Evolutionary conservation across 2,888 invertebrate genomes (phyloP), one percentile per base, ranked within the genome.

Genomic region (Hypomecis punctinalis): DNA sequence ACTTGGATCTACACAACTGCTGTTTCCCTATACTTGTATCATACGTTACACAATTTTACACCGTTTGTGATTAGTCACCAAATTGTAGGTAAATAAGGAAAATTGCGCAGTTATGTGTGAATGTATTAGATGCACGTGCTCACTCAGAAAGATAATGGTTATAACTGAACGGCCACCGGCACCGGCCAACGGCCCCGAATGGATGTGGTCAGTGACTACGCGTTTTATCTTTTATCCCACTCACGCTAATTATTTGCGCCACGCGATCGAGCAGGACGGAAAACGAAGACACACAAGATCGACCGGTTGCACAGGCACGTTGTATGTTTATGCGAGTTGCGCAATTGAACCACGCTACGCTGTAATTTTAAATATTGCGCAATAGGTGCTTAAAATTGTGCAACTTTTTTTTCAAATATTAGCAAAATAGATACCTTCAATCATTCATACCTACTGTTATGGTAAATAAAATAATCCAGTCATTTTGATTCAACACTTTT

Each of bases 91-190:
- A 48, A 36, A 33, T 4, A 54, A 35, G 6, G 7, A 48, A 40
- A 55, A 62, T 39, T 62, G 62, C 46, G 62, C 62, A 62, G 56
- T 62, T 57, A 46, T 51, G 45, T 51, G 10, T 13, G 5, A 39
- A 13, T 43, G 45, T 45, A n/a, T 48, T 40, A 39, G 5, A 39
- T 6, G 45, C n/a, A 36, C 46, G 62, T 62, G 40, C 36, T 40
- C 39, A 35, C 45, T 49, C 10, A 43, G 11, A 40, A 45, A 43
- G 13, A 13, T 11, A 52, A 33, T 33, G 7, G 11, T 33, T 40
- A 13, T 39, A 56, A 55, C 56, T 62, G 46, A 10, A 40, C 46
- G n/a, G n/a, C n/a, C n/a, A n/a, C n/a, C n/a, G n/a, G 6, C 40
- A 40, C 40, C n/a, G 6, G 6, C 23, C 7, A 6, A 53, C n/a